Percentiles rank a stretch among this genome's conserved stretches.
phyloP scores from a whole-genome alignment of 1,140 invertebrate genomes.

The Euura saliciscinereae region DNA sequence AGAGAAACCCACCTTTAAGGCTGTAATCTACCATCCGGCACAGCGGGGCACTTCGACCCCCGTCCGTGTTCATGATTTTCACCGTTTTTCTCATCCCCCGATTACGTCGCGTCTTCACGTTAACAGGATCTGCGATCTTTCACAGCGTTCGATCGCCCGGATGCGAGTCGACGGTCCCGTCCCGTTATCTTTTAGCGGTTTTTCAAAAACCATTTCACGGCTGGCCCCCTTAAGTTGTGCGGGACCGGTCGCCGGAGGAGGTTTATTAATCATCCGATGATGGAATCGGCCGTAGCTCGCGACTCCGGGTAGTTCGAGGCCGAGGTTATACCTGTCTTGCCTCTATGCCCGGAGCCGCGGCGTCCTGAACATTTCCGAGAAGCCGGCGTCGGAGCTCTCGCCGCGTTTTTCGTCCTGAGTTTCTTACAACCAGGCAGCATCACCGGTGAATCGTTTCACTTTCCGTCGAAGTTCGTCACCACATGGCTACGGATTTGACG shows the following conservation, averaged over 20 bases:
- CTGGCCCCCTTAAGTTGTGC: no score
- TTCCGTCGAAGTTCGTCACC: not conserved
- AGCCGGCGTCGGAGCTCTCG: constrained; percentile 30
- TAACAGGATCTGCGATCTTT: no score
- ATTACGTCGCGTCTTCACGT: no score
- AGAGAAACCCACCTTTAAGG: constrained; percentile 44
- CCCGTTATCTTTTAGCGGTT: no score
- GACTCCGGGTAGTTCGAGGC: not conserved
- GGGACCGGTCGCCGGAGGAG: no score
- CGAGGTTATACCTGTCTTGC: not conserved
- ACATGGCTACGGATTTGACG: not conserved
- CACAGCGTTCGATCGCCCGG: no score
- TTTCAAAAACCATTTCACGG: no score
- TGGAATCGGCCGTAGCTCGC: not conserved
- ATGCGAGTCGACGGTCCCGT: no score
- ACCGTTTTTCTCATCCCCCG: no score
- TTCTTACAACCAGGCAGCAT: no score
- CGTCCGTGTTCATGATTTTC: constrained; percentile 22
- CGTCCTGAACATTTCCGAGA: constrained; percentile 32
- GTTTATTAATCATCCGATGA: no score
- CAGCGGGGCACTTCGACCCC: constrained; percentile 40
- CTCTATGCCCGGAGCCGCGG: constrained; percentile 21
- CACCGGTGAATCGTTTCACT: constrained; percentile 2
- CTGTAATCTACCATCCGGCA: constrained; percentile 41
- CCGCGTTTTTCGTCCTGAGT: constrained; percentile 41